phyloP scores from a whole-genome alignment of 2,113 vertebrate genomes.

The Pleuronectes platessa region DNA sequence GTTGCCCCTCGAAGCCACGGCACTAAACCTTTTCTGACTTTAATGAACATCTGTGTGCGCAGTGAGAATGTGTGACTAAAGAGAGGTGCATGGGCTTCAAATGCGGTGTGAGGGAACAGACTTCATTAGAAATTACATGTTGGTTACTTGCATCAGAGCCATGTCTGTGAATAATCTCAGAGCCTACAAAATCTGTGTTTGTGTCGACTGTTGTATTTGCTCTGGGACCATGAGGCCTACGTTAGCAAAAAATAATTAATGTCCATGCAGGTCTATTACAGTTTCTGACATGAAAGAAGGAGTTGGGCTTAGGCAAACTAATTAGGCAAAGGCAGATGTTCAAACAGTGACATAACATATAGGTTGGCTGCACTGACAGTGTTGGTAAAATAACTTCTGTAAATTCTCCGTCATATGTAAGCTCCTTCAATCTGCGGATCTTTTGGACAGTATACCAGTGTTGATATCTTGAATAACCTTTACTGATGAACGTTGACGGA shows the following conservation, averaged over 20 bases:
- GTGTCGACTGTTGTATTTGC: not conserved
- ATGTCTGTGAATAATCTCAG: not conserved
- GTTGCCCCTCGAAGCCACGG: not conserved
- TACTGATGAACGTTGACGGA: not conserved
- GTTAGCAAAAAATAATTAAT: not conserved
- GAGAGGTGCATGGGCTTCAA: not conserved
- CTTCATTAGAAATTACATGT: not conserved
- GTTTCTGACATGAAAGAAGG: not conserved
- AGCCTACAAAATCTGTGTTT: not conserved
- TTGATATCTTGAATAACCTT: not conserved
- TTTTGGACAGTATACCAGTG: not conserved
- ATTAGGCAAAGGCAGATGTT: not conserved
- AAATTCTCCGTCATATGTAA: not conserved
- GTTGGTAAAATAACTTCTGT: not conserved
- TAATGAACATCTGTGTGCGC: conserved; percentile 32
- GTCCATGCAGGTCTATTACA: not conserved
- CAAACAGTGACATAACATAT: not conserved
- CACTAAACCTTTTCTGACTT: not conserved
- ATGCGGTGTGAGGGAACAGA: not conserved
- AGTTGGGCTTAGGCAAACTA: not conserved
- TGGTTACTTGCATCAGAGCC: not conserved
- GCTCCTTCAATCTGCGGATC: not conserved
- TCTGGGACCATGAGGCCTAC: not conserved
- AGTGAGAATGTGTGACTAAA: conserved; percentile 4
- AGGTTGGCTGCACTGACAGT: not conserved